Evolutionary conservation across 2,113 vertebrate species (phyloP), one percentile per base, ranked within the genome.

Genomic region (Melospiza georgiana): DNA sequence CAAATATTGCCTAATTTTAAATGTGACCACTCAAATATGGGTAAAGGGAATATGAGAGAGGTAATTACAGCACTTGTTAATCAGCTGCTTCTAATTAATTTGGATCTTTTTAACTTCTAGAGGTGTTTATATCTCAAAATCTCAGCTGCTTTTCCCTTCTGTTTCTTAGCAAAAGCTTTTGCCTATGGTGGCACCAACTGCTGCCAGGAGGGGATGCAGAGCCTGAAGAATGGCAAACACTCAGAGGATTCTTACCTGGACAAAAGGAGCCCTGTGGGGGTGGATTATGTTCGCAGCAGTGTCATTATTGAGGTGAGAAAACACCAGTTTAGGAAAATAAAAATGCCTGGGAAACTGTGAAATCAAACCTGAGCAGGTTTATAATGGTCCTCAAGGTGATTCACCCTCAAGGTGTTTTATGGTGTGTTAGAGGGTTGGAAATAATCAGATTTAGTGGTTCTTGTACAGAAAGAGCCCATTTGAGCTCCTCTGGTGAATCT

Each of bases 251-350:
- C 84, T 15, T 96, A 97, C 2, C 0, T 62, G 20, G 99, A 99
- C 73, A 97, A 69, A 88, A 98, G 97, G 93, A 97, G 80, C 35
- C 98, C 98, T 1, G 76, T 96, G 7, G 98, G 98, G 35, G 75
- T 98, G 30, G 98, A 99, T 96, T 98, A 98, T 33, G 96, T 99
- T 73, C 98, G 98, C 20, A 98, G 98, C 89, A 98, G 98, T 39
- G 98, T 99, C 75, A 61, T 98, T 49, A 98, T 99, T 48, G 98
- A 99, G 98, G 99, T 99, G 94, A 97, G 96, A 68, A 77, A 71
- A 39, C 1, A 28, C 0, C 1, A 16, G 30, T 81, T 55, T 25
- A 4, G 2, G 2, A 11, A 35, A 46, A 43, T 15, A 35, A 46
- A 51, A 58, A 35, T 20, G 22, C 44, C 39, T 54, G 44, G 48